These are phyloP conservation scores for Palloptera scutellata DNA, from an alignment of 2,888 invertebrate genomes.

Conservation along the genomic window DNA sequence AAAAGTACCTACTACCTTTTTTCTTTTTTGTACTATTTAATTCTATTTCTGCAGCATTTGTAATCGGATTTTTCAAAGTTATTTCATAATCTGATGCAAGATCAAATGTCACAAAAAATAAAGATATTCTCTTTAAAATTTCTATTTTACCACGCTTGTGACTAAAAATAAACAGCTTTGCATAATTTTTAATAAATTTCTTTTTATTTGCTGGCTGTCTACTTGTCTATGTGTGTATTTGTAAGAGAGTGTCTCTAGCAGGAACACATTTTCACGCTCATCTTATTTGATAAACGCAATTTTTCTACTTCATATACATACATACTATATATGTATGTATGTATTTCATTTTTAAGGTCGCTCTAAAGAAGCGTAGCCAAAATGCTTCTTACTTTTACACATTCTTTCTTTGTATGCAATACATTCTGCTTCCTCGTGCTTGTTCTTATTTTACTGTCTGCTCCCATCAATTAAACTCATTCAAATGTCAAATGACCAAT, in stretches of 20 bases:
- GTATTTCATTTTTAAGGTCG: not conserved
- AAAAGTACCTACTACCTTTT: too few species aligned
- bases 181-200: not conserved
- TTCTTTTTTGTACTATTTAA: too few species aligned
- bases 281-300: not conserved
- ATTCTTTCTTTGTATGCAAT: too few species aligned
- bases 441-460: slow-evolving; percentile 9
- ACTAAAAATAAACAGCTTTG: not conserved
- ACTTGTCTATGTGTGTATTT: not conserved
- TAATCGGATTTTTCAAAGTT: slow-evolving; percentile 7
- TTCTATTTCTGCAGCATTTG: not conserved
- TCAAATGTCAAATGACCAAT: slow-evolving; percentile 31
- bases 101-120: slow-evolving; percentile 13
- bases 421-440: not conserved
- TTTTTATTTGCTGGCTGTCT: not conserved
- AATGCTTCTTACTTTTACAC: too few species aligned
- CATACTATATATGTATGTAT: not conserved
- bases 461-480: slow-evolving; percentile 11
- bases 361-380: too few species aligned
- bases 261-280: not conserved
- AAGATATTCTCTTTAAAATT: not conserved
- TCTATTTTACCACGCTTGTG: not conserved
- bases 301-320: not conserved
- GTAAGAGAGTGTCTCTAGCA: not conserved
- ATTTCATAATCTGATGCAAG: slow-evolving; percentile 15